These are phyloP conservation scores for Rhopalosiphum nymphaeae DNA, from an alignment of 2,888 invertebrate species.

Conservation along the genomic window DNA sequence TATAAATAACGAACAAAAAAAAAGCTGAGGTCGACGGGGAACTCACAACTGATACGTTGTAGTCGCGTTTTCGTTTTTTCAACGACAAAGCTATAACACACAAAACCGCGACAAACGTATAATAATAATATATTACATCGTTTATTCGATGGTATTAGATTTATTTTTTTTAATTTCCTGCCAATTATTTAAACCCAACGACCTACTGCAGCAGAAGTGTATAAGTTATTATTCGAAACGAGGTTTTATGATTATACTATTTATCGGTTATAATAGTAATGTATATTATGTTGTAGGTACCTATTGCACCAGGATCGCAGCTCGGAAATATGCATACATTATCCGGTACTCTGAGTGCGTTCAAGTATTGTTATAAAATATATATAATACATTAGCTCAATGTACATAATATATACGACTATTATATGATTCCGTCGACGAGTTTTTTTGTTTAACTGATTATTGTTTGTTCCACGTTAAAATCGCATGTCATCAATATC, in stretches of 20 bases:
- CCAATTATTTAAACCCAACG: constrained; percentile 22
- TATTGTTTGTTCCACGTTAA: neutral
- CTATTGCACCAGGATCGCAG: neutral
- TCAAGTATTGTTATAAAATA: constrained; percentile 1
- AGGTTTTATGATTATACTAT: neutral
- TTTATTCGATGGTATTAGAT: neutral
- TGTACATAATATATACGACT: neutral
- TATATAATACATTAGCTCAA: neutral
- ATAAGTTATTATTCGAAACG: constrained; percentile 12
- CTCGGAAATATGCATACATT: neutral
- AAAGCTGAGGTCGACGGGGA: constrained; percentile 10
- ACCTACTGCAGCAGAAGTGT: neutral
- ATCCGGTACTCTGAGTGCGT: neutral
- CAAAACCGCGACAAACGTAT: neutral
- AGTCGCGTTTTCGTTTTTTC: neutral
- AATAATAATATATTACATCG: neutral
- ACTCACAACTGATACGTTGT: neutral
- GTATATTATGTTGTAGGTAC: neutral
- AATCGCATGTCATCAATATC: neutral
- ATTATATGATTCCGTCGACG: neutral
- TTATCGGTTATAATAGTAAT: neutral
- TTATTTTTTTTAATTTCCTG: constrained; percentile 45
- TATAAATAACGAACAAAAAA: neutral
- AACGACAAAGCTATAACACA: neutral
- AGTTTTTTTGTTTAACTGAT: neutral